Evolutionary conservation across 2,113 vertebrate species (phyloP), one percentile per base, ranked within the genome.

Genomic region (Ceyx margarethae): DNA sequence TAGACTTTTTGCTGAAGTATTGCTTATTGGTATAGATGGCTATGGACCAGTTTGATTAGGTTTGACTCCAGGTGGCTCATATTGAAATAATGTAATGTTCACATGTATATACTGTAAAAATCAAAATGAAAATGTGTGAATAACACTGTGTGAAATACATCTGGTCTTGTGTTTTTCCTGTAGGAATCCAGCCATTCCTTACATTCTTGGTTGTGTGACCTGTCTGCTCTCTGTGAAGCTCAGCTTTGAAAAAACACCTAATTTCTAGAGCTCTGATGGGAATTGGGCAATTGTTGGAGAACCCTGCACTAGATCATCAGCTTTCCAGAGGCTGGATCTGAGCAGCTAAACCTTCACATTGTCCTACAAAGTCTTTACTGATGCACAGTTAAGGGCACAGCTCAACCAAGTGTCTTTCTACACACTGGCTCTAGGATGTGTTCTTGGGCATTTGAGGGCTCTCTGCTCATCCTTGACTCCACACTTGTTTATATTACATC

Each of bases 91-190:
- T 98, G 97, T 98, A 97, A 97, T 96, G 94, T 97, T 98, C 96
- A 97, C 91, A 25, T 98, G 97, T 98, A 98, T 96, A 98, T 98
- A 97, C 96, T 98, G 98, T 98, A 98, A 97, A 98, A 97, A 97
- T 96, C 85, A 53, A 93, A 97, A 97, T 96, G 97, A 97, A 97
- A 97, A 95, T 96, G 97, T 98, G 97, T 98, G 97, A 98, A 98
- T 98, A 98, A 97, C 95, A 97, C 96, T 97, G 97, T 97, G 97
- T 98, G 97, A 97, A 98, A 97, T 96, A 97, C 92, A 96, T 87
- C 92, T 98, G 96, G 97, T 98, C 97, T 97, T 97, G 97, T 69
- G 97, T 98, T 98, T 97, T 98, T 97, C 95, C 96, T 98, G 91
- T 96, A 97, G 97, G 90, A 85, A 87, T 85, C 66, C 92, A 95